Percentiles rank a stretch among this genome's conserved stretches.
Evolutionary conservation across 2,797 vertebrate genomes (phyloP).

Genomic region (Picus viridis): DNA sequence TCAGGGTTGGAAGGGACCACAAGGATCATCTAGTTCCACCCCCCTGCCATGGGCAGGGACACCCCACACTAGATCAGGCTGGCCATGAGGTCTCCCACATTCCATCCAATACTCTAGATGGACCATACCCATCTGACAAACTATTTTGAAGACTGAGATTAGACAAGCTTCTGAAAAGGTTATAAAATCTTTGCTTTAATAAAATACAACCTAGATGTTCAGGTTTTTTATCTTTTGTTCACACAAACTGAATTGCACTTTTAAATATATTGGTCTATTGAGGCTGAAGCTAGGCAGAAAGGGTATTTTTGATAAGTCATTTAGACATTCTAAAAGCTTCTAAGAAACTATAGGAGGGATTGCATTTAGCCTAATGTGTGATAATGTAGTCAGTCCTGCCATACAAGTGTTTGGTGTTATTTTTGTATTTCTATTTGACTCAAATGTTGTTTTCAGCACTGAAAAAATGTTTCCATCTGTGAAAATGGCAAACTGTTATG

Average conservation of each 20-base stretch:
- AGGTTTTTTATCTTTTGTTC: background rate
- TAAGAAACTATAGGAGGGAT: background rate
- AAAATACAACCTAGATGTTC: background rate
- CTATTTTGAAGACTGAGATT: background rate
- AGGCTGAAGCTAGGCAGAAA: background rate
- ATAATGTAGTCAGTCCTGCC: background rate
- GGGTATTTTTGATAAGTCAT: background rate
- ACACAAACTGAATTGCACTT: background rate
- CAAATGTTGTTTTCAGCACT: background rate
- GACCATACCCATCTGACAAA: background rate
- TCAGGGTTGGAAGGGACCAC: too few relatives aligned
- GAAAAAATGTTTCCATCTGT: background rate
- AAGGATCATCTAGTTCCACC: too few relatives aligned
- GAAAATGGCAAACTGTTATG: background rate
- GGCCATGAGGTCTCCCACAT: background rate
- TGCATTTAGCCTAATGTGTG: background rate
- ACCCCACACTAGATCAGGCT: too few relatives aligned
- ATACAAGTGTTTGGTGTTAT: background rate
- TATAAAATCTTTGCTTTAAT: background rate
- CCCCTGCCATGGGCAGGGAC: too few relatives aligned
- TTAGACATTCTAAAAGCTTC: background rate
- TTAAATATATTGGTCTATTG: background rate
- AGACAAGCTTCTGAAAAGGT: background rate
- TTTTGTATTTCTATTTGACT: background rate
- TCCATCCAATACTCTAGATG: background rate